Base-by-base conservation (phyloP, 2,113 vertebrate species). In the Mus musculus region DNA sequence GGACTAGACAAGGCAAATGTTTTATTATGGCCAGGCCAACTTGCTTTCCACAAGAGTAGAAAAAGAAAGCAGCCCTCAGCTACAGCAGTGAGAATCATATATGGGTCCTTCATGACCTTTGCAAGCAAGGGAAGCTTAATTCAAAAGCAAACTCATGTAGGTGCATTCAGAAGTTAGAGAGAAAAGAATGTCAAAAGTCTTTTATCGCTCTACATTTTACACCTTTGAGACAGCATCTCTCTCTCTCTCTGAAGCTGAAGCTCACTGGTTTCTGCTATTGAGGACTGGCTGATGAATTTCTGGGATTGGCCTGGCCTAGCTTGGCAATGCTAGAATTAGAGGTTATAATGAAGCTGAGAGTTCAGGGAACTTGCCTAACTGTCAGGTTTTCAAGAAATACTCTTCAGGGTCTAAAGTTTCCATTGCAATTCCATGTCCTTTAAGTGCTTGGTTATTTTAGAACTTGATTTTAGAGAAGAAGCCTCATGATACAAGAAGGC, bases 401-500 rank as follows among this genome's bases (percentile, higher is more conserved):
- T 56, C 13, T 77, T 46, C 12, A 1, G 20, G 30, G 46, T 42
- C 49, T 82, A n/a, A 93, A 46, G 16, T 30, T 42, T 73, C 24
- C 33, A 17, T 39, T 88, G 52, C 5, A 76, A 3, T 5, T 10
- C 20, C 7, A 63, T 7, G 17, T 36, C 28, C 84, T 78, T 73
- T 90, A 78, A 10, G n/a, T 67, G 36, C 93, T 82, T 67, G 13
- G 33, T 81, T 94, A 67, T 90, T 90, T 89, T 75, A 59, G 46
- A 91, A 91, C 84, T 82, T 84, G n/a, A 73, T 14, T 88, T 86
- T 49, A 69, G 71, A 56, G 39, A 90, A 76, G 5, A 90, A 76
- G 7, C 16, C 49, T 92, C 39, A 86, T 52, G 61, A 92, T 78
- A 87, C 9, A 54, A 86, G 90, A 72, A n/a, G 75, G 89, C 73